Percentiles rank a stretch among this genome's conserved stretches.
These are phyloP conservation scores for Drosophila neotestacea DNA, from an alignment of 2,888 invertebrate species.

Conservation along the genomic window DNA sequence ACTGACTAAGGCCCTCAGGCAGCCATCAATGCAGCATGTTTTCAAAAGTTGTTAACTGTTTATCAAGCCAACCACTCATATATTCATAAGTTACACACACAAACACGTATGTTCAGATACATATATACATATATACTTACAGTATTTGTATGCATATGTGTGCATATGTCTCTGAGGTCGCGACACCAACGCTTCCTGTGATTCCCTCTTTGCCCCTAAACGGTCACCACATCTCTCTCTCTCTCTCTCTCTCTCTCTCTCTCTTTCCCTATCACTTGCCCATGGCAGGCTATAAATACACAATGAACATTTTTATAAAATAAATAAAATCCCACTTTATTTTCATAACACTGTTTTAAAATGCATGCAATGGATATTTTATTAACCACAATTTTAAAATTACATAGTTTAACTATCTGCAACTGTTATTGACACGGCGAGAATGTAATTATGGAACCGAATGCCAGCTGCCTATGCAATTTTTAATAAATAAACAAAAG, in stretches of 20 bases:
- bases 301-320: conserved; percentile 26
- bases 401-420: neutral
- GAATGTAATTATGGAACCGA: neutral
- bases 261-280: neutral
- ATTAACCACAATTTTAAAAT: conserved; percentile 14
- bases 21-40: conserved; percentile 57
- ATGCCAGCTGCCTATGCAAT: neutral
- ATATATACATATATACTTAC: neutral
- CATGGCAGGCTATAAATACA: conserved; percentile 29
- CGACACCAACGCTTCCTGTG: conserved; percentile 10
- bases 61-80: conserved; percentile 51
- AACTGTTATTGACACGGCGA: conserved; percentile 9
- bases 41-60: conserved; percentile 54
- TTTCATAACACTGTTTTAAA: conserved; percentile 10
- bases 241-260: neutral
- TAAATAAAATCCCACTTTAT: conserved; percentile 5
- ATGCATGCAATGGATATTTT: conserved; percentile 11
- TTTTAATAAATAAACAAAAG: neutral
- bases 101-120: conserved; percentile 2
- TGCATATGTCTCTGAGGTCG: conserved; percentile 9
- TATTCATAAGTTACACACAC: conserved; percentile 44
- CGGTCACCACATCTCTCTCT: neutral
- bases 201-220: neutral
- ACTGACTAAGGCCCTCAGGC: conserved; percentile 35
- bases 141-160: conserved; percentile 1